Base-by-base conservation (phyloP, 1,140 invertebrate species). In the Euura saliciscinereae region DNA sequence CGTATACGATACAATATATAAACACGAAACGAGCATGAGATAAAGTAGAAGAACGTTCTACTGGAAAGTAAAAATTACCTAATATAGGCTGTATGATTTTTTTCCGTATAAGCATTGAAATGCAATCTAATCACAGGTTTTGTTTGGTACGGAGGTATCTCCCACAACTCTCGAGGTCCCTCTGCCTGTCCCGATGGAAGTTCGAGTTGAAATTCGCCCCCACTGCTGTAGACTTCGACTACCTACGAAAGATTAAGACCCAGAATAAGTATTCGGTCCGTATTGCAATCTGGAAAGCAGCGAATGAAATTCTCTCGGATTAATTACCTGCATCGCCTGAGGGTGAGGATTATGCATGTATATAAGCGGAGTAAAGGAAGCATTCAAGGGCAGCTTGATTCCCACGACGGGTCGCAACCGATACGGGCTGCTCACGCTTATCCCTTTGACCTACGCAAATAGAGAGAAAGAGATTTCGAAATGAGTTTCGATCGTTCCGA, bases 331-430 rank as follows among this genome's bases (percentile, higher is more conserved):
- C 82, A 99, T 90, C 71, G 93, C 89, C 78, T 93, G 90, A 78
- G 92, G 90, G 85, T 97, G 94, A 79, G 98, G 98, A 91, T 99
- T 99, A 88, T 98, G 94, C 88, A 99, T 92, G 78, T 95, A 92
- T 80, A 99, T 97, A 78, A 97, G 87, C 71, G 96, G 95, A 77
- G 95, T 93, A 86, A 97, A 96, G 75, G 93, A 95, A 74, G 96
- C 94, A 89, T 99, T 98, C 77, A 96, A 89, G 71, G 98, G 98
- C 86, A 99, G 92, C 84, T 93, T 93, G 66, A 97, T 93, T 70
- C 94, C 95, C 70, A 98, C 91, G 80, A 98, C 90, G 68, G 98
- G 97, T 84, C 94, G 91, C 77, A 98, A 85, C 79, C 95, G 90
- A 88, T 97, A 98, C 45, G 94, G 95, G 88, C 96, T 98, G 74